Conservation (phyloP, 1,140 invertebrate species). For the Danaus melanippus region DNA sequence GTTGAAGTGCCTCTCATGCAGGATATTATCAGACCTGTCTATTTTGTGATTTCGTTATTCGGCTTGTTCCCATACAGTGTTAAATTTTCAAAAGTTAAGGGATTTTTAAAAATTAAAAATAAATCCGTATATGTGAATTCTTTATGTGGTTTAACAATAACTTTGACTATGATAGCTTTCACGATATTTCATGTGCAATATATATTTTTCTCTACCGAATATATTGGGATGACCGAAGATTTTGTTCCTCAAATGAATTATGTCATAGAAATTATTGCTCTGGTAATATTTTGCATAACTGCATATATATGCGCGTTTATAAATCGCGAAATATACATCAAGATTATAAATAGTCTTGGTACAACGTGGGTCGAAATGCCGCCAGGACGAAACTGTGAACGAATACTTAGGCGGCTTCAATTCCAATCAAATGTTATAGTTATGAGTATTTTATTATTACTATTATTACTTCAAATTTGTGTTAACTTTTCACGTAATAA, state of each 20-base stretch:
- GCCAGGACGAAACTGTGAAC: conserved; percentile 17
- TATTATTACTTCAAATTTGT: conserved; percentile 25
- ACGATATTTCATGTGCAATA: conserved; percentile 30
- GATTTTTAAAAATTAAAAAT: conserved; percentile 25
- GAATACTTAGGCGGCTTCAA: conserved; percentile 23
- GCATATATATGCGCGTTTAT: conserved; percentile 35
- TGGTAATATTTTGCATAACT: conserved; percentile 28
- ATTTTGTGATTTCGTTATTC: conserved; percentile 29
- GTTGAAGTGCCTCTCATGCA: conserved; percentile 8
- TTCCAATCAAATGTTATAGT: conserved; percentile 25
- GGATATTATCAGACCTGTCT: conserved; percentile 41
- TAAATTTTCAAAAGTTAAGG: conserved; percentile 30
- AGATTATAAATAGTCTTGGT: conserved; percentile 36
- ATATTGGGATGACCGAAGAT: conserved; percentile 29
- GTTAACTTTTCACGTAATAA: conserved; percentile 36
- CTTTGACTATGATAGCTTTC: conserved; percentile 30
- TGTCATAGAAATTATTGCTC: conserved; percentile 32
- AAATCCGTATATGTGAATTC: conserved; percentile 46
- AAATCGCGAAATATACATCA: conserved; percentile 35
- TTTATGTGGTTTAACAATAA: conserved; percentile 30
- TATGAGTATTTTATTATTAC: conserved; percentile 15
- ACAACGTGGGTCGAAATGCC: conserved; percentile 27
- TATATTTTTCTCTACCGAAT: conserved; percentile 28
- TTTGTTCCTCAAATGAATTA: conserved; percentile 48
- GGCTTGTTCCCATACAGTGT: conserved; percentile 46